Conservation (phyloP, 2,113 vertebrate species). For the Deroptyus accipitrinus region DNA sequence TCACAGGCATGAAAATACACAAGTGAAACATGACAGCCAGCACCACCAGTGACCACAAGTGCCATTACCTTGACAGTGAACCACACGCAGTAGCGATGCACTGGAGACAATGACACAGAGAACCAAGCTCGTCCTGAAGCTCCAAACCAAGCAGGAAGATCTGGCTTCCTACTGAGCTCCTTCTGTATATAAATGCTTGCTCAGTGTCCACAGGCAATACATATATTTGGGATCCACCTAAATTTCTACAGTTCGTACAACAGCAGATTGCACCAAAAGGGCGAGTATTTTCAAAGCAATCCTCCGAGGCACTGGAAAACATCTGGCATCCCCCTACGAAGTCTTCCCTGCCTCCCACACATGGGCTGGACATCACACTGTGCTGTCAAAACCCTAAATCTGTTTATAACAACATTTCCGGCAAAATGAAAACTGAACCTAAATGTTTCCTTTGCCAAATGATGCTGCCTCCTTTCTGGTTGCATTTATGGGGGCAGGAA, state of each 20-base stretch:
- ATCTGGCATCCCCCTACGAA: not conserved
- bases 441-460: not conserved
- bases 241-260: not conserved
- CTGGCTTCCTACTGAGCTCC: not conserved
- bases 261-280: not conserved
- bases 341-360: constrained; percentile 24
- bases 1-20: not conserved
- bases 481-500: not conserved
- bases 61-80: not conserved
- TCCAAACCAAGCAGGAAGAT: not conserved
- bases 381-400: constrained; percentile 16
- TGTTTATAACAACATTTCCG: constrained; percentile 16
- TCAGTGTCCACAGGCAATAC: not conserved
- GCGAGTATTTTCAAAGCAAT: not conserved
- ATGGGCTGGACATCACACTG: constrained; percentile 14
- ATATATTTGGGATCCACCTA: not conserved
- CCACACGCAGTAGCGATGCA: accelerated
- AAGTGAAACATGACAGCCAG: not conserved
- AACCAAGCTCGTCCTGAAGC: not conserved
- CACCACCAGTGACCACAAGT: not conserved
- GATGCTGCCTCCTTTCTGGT: not conserved
- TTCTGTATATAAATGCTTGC: not conserved
- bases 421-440: constrained; percentile 22
- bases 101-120: not conserved
- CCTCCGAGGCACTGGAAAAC: not conserved